Evolutionary conservation across 1,140 invertebrate genomes (phyloP).

Genomic region (Brachionus koreanus): DNA sequence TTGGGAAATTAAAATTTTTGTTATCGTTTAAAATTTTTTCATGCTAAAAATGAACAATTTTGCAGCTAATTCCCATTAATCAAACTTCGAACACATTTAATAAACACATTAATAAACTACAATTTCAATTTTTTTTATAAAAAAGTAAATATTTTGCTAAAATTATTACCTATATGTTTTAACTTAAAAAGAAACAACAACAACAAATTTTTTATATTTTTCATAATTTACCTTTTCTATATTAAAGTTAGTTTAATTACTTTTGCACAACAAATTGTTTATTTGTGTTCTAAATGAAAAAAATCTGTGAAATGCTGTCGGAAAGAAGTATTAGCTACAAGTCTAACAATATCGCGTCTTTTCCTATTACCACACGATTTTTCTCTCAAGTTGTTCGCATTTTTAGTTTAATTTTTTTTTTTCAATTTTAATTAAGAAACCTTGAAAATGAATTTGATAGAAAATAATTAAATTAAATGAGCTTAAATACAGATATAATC

Average conservation of each 20-base stretch:
- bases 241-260: background rate
- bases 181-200: background rate
- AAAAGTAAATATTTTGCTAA: background rate
- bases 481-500: slow-evolving; percentile 12
- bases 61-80: background rate
- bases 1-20: background rate
- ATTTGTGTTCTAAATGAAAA: background rate
- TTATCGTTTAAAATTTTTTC: background rate
- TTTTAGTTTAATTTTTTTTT: background rate
- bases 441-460: background rate
- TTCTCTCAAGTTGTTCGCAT: background rate
- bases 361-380: slow-evolving; percentile 1
- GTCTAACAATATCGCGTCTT: slow-evolving; percentile 1
- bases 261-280: background rate
- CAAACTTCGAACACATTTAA: background rate
- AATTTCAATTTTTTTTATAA: background rate
- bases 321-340: background rate
- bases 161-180: background rate
- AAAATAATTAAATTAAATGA: slow-evolving; percentile 21
- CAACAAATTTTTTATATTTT: background rate
- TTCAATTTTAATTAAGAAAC: background rate
- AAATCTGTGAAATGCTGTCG: background rate
- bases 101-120: background rate
- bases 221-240: background rate
- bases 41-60: background rate